Evolutionary conservation across 2,888 invertebrate species (phyloP), one percentile per base, ranked within the genome.

Genomic region (Microctonus brassicae): DNA sequence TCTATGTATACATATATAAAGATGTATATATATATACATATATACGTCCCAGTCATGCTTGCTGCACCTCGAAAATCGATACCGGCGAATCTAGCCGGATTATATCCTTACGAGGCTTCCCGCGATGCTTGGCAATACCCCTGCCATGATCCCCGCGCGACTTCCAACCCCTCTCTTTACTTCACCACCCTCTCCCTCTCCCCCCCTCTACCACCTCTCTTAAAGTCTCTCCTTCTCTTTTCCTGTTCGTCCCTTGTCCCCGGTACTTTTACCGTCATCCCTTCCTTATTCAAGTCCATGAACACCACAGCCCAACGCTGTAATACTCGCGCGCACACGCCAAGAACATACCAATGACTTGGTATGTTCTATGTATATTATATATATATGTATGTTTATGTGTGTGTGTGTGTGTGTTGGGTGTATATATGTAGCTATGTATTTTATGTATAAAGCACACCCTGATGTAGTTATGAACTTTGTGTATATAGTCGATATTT

Each of bases 51-150:
- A 42, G 80, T 75, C 73, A 75, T 74, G 73, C 71, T 73, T 75
- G 82, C 82, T 85, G 86, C 86, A 83, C 80, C 82, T 81, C 81
- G 75, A 84, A 86, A 86, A 86, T 86, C 86, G 86, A 86, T 86
- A 86, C 82, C 67, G 83, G 83, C 83, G 83, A 86, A 87, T 86
- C 84, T 84, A 86, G 84, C 81, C 79, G 83, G 86, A 85, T 84
- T 84, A 85, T 84, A 84, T 84, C 82, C 84, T 85, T 83, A 83
- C 80, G 82, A 83, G 86, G 86, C 84, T 86, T 86, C 87, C 82
- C 82, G 82, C 82, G 83, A 86, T 84, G 81, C 82, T 80, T 76
- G 82, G 75, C 66, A 72, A 79, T 82, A 81, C 29, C 58, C 58
- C 17, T 20, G 17, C 58, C 29, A 58, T 58, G 29, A 34, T 58